These are phyloP conservation scores for Cacoxenus indagator DNA, from an alignment of 2,888 invertebrate genomes.

Conservation along the genomic window DNA sequence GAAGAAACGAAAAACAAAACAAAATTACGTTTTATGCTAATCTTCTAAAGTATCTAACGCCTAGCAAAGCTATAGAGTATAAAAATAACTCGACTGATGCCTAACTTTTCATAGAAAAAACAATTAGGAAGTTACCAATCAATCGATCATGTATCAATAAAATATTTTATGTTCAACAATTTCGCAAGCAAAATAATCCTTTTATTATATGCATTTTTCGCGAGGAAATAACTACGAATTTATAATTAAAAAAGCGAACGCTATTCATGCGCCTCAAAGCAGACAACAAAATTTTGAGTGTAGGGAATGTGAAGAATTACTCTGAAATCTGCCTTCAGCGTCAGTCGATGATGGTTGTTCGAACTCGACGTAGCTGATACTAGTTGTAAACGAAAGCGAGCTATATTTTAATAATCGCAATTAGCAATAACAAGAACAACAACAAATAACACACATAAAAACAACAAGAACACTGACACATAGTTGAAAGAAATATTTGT, in stretches of 20 bases:
- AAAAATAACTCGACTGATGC: conserved; percentile 14
- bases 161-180: conserved; percentile 17
- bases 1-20: too few species aligned
- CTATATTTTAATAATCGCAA: neutral
- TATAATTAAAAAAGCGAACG: neutral
- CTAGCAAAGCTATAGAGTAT: neutral
- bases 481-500: conserved; percentile 11
- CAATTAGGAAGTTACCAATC: conserved; percentile 15
- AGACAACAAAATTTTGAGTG: neutral
- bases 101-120: conserved; percentile 22
- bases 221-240: conserved; percentile 10
- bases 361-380: neutral
- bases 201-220: neutral
- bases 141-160: conserved; percentile 16
- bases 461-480: neutral
- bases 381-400: neutral
- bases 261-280: neutral
- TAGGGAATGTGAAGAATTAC: neutral
- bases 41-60: neutral
- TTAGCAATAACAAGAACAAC: neutral
- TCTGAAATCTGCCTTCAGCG: conserved; percentile 6
- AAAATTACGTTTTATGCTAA: too few species aligned
- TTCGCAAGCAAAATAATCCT: neutral
- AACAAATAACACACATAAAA: conserved; percentile 1
- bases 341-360: neutral